Evolutionary conservation across 2,888 invertebrate genomes (phyloP).

Genomic region (Eledona agricola): DNA sequence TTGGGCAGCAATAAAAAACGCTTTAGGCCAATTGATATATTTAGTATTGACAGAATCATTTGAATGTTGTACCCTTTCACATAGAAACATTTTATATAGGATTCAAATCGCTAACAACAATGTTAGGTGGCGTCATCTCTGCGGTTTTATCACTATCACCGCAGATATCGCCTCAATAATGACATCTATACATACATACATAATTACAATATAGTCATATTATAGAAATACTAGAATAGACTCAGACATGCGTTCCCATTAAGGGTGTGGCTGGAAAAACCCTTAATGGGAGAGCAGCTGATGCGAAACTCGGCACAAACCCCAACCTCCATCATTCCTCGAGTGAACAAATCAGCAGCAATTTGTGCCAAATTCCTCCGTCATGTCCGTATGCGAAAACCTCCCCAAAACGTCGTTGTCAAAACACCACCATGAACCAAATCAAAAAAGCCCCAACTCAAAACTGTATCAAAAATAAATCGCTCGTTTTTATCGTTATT

Average conservation of each 20-base stretch:
- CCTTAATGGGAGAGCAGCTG: constrained; percentile 72
- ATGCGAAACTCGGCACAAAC: constrained; percentile 37
- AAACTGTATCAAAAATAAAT: constrained; percentile 32
- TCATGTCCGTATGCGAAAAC: constrained; percentile 31
- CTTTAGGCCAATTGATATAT: constrained; percentile 64
- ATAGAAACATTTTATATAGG: constrained; percentile 55
- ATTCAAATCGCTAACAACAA: constrained; percentile 45
- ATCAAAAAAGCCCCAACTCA: constrained; percentile 12
- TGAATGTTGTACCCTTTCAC: constrained; percentile 63
- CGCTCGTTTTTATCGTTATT: constrained; percentile 25
- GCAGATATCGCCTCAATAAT: constrained; percentile 39
- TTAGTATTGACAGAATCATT: constrained; percentile 63
- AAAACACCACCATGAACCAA: constrained; percentile 20
- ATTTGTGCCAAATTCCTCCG: constrained; percentile 12
- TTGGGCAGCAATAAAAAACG: constrained; percentile 18
- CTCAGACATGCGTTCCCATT: constrained; percentile 66
- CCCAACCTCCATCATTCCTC: no score
- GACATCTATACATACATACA: constrained; percentile 59
- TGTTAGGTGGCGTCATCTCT: constrained; percentile 28
- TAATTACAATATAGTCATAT: constrained; percentile 55
- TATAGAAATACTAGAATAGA: constrained; percentile 42
- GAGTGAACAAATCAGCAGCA: no score
- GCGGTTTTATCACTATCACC: constrained; percentile 38
- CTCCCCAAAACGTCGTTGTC: constrained; percentile 32
- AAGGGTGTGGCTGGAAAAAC: constrained; percentile 80